Evolutionary conservation across 2,888 invertebrate species (phyloP), one percentile per base, ranked within the genome.

Genomic region (Dione juno): DNA sequence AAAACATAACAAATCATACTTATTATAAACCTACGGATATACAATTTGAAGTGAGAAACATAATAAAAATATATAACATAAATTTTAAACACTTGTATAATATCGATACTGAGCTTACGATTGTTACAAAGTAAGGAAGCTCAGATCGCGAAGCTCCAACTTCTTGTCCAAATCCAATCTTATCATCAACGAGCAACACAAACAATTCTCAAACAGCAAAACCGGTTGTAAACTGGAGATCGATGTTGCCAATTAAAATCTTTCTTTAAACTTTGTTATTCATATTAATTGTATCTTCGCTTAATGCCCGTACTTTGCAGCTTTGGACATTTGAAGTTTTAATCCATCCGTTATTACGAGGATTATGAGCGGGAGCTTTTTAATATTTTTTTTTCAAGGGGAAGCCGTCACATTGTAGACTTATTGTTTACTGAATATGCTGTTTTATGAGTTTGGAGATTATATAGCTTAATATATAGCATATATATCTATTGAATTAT

Each of bases 261-360:
- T 75, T 73, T 67, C 28, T 28, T 64, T 61, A 53, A 71, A 67
- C 70, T 74, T 69, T 64, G 70, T 72, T 73, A 69, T 75, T 70
- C 71, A 74, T 76, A 77, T 75, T 75, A 77, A 77, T 73, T 71
- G 73, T 71, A 71, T 65, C 69, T 79, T 77, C 75, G 69, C 74
- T 66, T 73, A 63, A 69, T 76, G 77, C 74, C 73, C 73, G 76
- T 75, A 76, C 76, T 78, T 78, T 73, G 72, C 77, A 73, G 79
- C 79, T 80, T 77, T 74, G 77, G 77, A 75, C 77, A 77, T 79
- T 82, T 28, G 76, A 76, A 82, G 79, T 81, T 81, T 82, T 81
- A 81, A 82, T 82, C 81, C 78, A 75, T 78, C 75, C 76, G 78
- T 80, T 82, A 81, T 83, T 82, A 77, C 76, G 73, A 63, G 78